phyloP scores from a whole-genome alignment of 2,113 vertebrate species.

The Brachirus orientalis region DNA sequence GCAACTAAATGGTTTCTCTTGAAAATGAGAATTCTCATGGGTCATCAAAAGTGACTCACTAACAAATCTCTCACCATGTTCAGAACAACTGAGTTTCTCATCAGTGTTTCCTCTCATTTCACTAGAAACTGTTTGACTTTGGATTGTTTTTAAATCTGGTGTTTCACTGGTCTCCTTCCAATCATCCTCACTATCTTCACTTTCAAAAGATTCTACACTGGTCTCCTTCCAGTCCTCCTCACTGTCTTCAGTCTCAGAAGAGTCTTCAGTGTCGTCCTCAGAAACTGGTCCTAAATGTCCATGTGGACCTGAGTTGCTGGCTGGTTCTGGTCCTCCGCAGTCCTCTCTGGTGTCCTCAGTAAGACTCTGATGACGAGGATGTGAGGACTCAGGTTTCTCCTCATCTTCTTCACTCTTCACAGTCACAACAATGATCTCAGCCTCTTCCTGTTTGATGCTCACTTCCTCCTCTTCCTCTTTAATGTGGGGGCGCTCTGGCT shows the following conservation, averaged over 20 bases:
- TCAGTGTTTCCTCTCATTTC: no score
- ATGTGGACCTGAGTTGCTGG: background rate
- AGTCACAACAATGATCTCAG: no score
- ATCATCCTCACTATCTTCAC: background rate
- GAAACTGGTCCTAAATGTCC: background rate
- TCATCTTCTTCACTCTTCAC: no score
- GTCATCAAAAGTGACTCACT: background rate
- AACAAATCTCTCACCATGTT: background rate
- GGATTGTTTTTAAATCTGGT: no score
- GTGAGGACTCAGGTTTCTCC: conserved; percentile 16
- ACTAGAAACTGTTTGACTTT: background rate
- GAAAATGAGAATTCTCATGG: background rate
- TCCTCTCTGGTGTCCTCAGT: background rate
- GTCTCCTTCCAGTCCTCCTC: no score
- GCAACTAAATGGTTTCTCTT: background rate
- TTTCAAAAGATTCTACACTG: background rate
- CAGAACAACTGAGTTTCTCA: conserved; percentile 3
- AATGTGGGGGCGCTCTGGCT: no score
- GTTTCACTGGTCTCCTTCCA: background rate
- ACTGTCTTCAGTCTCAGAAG: no score
- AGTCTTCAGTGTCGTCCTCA: background rate
- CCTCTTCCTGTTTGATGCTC: background rate
- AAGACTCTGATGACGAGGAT: conserved; percentile 1
- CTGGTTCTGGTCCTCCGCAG: background rate
- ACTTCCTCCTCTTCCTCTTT: no score